Evolutionary conservation across 1,140 invertebrate species (phyloP).

Genomic region (Drosophila bocqueti): DNA sequence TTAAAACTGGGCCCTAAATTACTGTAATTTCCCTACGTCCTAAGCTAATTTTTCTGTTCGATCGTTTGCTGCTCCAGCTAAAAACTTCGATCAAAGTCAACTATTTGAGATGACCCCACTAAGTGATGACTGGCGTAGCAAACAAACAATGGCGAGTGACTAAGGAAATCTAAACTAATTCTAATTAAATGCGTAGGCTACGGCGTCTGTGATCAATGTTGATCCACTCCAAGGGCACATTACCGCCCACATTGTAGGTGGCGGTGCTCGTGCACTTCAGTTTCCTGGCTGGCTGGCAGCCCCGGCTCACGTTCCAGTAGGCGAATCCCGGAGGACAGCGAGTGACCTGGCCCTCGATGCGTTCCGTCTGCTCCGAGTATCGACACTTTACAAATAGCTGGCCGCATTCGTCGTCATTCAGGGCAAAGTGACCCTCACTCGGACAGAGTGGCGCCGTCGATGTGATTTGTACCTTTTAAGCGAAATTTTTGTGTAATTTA

Average conservation of each 20-base stretch:
- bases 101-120: background rate
- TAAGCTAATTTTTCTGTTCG: constrained; percentile 52
- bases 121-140: constrained; percentile 63
- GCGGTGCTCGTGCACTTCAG: constrained; percentile 60
- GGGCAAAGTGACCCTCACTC: constrained; percentile 89
- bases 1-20: constrained; percentile 43
- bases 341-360: constrained; percentile 89
- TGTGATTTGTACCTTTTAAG: constrained; percentile 67
- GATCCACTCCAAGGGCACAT: constrained; percentile 79
- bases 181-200: constrained; percentile 72
- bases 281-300: constrained; percentile 88
- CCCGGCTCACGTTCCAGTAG: constrained; percentile 91
- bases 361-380: constrained; percentile 85
- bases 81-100: background rate
- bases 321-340: constrained; percentile 91
- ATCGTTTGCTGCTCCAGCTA: constrained; percentile 67
- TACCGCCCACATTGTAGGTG: constrained; percentile 63
- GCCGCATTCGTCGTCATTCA: constrained; percentile 89
- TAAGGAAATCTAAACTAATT: constrained; percentile 48
- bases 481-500: background rate
- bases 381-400: constrained; percentile 91
- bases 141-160: constrained; percentile 60
- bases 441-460: constrained; percentile 87
- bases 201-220: constrained; percentile 81
- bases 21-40: constrained; percentile 64